Percentiles rank a stretch among this genome's conserved stretches.
phyloP scores from a whole-genome alignment of 2,888 invertebrate species.

The Dynastes grantii region DNA sequence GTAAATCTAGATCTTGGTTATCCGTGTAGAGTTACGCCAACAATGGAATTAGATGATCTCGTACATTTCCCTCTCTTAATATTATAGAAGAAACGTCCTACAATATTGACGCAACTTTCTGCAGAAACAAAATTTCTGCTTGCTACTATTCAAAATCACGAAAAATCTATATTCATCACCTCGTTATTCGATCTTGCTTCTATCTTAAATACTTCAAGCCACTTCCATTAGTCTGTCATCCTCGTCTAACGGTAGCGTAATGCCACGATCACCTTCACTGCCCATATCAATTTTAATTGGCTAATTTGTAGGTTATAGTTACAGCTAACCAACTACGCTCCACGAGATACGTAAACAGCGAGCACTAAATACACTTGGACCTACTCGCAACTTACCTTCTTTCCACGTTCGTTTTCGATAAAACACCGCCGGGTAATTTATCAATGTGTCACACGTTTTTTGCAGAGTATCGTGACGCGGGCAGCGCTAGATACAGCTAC shows the following conservation, averaged over 20 bases:
- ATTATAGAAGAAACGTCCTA: too few relatives aligned
- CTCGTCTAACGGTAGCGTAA: neutral
- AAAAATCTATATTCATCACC: too few relatives aligned
- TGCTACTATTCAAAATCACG: too few relatives aligned
- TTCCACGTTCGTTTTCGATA: slow-evolving; percentile 9
- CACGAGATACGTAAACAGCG: neutral
- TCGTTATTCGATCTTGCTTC: too few relatives aligned
- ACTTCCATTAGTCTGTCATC: neutral
- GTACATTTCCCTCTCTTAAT: too few relatives aligned
- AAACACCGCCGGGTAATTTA: slow-evolving; percentile 28
- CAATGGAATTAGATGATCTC: too few relatives aligned
- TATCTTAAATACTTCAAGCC: too few relatives aligned
- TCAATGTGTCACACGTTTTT: slow-evolving; percentile 27
- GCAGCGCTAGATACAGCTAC: too few relatives aligned
- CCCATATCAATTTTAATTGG: slow-evolving; percentile 19
- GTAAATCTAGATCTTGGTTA: too few relatives aligned
- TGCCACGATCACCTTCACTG: neutral
- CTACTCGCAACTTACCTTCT: neutral
- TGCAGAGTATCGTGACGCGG: neutral
- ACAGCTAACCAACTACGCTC: neutral
- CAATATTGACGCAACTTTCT: too few relatives aligned
- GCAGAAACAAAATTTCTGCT: too few relatives aligned
- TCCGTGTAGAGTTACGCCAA: too few relatives aligned
- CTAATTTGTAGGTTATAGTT: slow-evolving; percentile 20
- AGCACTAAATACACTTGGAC: neutral